These are phyloP conservation scores for Ormyrus rosae DNA, from an alignment of 2,888 invertebrate genomes.

Conservation along the genomic window DNA sequence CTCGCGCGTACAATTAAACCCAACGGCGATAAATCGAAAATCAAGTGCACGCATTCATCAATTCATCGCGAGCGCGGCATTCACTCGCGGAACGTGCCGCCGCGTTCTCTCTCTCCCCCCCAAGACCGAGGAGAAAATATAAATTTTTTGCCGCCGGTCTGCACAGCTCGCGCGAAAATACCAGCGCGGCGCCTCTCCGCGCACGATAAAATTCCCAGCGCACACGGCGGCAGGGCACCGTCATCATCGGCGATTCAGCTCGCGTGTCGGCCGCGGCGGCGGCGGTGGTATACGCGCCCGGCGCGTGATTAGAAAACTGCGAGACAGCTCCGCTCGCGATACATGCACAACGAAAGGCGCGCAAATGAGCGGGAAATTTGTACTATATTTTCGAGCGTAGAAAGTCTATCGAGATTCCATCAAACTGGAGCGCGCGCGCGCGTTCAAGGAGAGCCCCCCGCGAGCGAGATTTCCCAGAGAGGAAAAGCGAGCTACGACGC, in stretches of 20 bases:
- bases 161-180: no score
- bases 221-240: no score
- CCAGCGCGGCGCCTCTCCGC: no score
- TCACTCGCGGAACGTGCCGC: no score
- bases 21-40: no score
- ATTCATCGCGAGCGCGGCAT: no score
- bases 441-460: background rate
- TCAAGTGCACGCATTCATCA: no score
- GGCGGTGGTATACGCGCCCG: constrained; percentile 16
- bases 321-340: constrained; percentile 49
- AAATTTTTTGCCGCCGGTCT: no score
- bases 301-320: constrained; percentile 65
- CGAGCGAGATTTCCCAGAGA: constrained; percentile 29
- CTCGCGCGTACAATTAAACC: no score
- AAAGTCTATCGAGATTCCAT: constrained; percentile 52
- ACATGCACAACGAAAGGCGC: constrained; percentile 59
- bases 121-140: no score
- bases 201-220: no score
- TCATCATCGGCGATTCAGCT: constrained; percentile 57
- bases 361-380: constrained; percentile 63
- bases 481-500: constrained; percentile 3
- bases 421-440: constrained; percentile 45
- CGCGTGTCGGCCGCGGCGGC: constrained; percentile 58
- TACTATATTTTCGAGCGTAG: constrained; percentile 58
- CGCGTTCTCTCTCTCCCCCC: no score